These are phyloP conservation scores for Phrynocephalus versicolor DNA, from an alignment of 2,113 vertebrate species.

Conservation along the genomic window DNA sequence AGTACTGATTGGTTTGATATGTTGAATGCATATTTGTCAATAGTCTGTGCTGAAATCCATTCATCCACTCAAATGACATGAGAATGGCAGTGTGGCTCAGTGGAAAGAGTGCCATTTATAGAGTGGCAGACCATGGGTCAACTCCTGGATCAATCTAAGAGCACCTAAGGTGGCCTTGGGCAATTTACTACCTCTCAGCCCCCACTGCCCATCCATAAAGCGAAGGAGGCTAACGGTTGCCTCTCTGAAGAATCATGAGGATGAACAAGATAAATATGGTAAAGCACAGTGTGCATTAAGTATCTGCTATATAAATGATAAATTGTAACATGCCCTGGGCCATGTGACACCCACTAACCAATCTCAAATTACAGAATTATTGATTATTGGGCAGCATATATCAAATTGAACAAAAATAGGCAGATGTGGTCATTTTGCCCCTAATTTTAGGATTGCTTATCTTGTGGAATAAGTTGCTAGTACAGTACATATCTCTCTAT, in stretches of 20 bases:
- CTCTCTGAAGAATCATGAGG: constrained; percentile 13
- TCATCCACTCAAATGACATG: constrained; percentile 1
- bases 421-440: background rate
- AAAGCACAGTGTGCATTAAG: constrained; percentile 27
- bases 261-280: constrained; percentile 28
- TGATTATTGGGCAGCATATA: constrained; percentile 31
- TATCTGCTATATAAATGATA: constrained; percentile 34
- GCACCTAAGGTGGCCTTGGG: constrained; percentile 11
- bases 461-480: background rate
- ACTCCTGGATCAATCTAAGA: constrained; percentile 12
- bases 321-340: constrained; percentile 25
- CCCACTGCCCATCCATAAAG: constrained; percentile 28
- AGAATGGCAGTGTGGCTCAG: background rate
- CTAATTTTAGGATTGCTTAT: background rate
- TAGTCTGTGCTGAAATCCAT: constrained; percentile 10
- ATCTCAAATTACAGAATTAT: constrained; percentile 40
- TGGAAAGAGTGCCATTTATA: background rate
- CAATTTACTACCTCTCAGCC: constrained; percentile 25
- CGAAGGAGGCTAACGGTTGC: constrained; percentile 11
- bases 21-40: constrained; percentile 19
- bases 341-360: constrained; percentile 38
- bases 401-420: constrained; percentile 29
- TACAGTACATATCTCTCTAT: background rate
- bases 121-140: constrained; percentile 13
- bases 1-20: constrained; percentile 1